Evolutionary conservation across 2,888 invertebrate species (phyloP), one percentile per base, ranked within the genome.

Genomic region (Eledone cirrhosa): DNA sequence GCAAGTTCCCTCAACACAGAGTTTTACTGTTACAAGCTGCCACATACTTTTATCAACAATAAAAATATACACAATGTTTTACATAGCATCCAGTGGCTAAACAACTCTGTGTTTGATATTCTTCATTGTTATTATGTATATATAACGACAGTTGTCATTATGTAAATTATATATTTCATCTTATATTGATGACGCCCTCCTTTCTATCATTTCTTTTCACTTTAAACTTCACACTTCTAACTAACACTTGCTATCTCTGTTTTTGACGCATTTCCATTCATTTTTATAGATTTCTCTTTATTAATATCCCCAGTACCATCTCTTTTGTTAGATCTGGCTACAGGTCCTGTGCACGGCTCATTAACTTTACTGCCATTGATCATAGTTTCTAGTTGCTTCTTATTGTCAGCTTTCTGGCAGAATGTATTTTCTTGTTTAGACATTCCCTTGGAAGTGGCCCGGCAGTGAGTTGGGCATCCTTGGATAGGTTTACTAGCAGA

Each of bases 221-320:
- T 11, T 63, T 1, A 27, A 31, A 72, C 5, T 22, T 22, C 13
- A n/a, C 31, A 4, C 13, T 72, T 72, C n/a, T 72, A 72, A 72
- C 72, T 72, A 41, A 72, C 33, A 33, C 72, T 5, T 4, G 72
- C 72, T n/a, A 72, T 72, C 24, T 72, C 72, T n/a, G 31, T 72
- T 22, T 72, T 72, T 0, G 72, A 72, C 3, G 41, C 22, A 41
- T 72, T 72, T 33, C 72, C 72, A 72, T 72, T 72, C 72, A 72
- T 72, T 33, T 72, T 72, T 33, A 72, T 72, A n/a, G 41, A 33
- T 22, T 72, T 72, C 31, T 72, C 72, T 8, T 72, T 72, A 13
- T n/a, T 33, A 19, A 16, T 22, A 13, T 72, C 72, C n/a, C 41
- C 41, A 16, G 72, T 41, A 19, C 72, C 33, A 0, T 72, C 72